These are phyloP conservation scores for Dallia pectoralis DNA, from an alignment of 2,797 vertebrate species.

Conservation along the genomic window DNA sequence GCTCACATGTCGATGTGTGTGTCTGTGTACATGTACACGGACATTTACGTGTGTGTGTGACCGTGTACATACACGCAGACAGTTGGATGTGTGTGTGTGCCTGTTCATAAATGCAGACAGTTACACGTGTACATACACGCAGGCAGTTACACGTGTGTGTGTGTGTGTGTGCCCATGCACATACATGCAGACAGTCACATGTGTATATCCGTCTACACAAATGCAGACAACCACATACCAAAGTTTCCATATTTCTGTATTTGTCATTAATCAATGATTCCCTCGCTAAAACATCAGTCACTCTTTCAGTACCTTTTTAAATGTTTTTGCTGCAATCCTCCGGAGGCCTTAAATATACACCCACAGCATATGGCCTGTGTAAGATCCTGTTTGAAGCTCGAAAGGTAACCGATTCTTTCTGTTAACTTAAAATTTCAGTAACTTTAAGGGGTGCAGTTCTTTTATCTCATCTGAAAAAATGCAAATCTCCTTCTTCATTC, in stretches of 20 bases:
- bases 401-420: constrained; percentile 10
- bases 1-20: background rate
- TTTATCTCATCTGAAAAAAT: constrained; percentile 14
- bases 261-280: constrained; percentile 6
- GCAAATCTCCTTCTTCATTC: constrained; percentile 2
- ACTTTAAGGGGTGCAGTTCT: constrained; percentile 1
- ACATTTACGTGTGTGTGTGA: too few relatives aligned
- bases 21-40: background rate
- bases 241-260: constrained; percentile 11
- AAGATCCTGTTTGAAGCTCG: constrained; percentile 11
- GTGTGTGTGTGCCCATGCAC: too few relatives aligned
- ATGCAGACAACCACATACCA: background rate
- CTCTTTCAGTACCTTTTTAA: constrained; percentile 14
- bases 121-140: background rate
- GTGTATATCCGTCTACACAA: background rate
- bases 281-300: constrained; percentile 5
- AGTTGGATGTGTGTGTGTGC: too few relatives aligned
- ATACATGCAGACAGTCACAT: constrained; percentile 9
- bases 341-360: constrained; percentile 31
- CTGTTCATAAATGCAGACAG: too few relatives aligned
- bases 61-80: background rate
- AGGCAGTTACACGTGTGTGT: background rate
- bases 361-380: constrained; percentile 37
- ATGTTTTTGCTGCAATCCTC: constrained; percentile 14
- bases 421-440: background rate